Evolutionary conservation across 2,797 vertebrate species (phyloP).

Genomic region (Scarus forsteni): DNA sequence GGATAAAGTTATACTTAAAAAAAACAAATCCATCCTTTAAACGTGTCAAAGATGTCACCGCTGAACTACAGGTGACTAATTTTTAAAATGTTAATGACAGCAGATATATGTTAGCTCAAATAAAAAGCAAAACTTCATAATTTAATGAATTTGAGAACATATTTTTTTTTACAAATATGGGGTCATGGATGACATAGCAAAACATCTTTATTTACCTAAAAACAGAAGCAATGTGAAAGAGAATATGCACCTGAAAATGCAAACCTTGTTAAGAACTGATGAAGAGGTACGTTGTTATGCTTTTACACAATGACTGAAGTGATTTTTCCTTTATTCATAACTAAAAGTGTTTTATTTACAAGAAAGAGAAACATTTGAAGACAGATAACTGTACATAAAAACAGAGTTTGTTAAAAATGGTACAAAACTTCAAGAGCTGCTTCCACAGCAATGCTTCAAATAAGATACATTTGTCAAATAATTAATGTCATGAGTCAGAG

Average conservation of each 20-base stretch:
- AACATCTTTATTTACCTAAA: too few relatives aligned
- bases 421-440: background rate
- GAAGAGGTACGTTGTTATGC: background rate
- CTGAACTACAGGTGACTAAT: too few relatives aligned
- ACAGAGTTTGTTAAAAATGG: background rate
- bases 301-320: background rate
- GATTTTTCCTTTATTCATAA: slow-evolving; percentile 12
- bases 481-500: background rate
- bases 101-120: too few relatives aligned
- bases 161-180: too few relatives aligned
- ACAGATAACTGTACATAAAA: slow-evolving; percentile 15
- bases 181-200: too few relatives aligned
- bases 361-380: slow-evolving; percentile 1
- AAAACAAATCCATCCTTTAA: too few relatives aligned
- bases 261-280: background rate
- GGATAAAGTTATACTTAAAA: too few relatives aligned
- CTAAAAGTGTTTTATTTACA: slow-evolving; percentile 51
- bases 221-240: background rate
- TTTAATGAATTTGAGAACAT: too few relatives aligned
- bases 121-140: too few relatives aligned
- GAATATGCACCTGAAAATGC: background rate
- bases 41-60: too few relatives aligned
- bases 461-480: background rate
- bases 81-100: too few relatives aligned
- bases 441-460: background rate